Evolutionary conservation across 2,888 invertebrate species (phyloP), one percentile per base, ranked within the genome.

Genomic region (Junonia oenone): DNA sequence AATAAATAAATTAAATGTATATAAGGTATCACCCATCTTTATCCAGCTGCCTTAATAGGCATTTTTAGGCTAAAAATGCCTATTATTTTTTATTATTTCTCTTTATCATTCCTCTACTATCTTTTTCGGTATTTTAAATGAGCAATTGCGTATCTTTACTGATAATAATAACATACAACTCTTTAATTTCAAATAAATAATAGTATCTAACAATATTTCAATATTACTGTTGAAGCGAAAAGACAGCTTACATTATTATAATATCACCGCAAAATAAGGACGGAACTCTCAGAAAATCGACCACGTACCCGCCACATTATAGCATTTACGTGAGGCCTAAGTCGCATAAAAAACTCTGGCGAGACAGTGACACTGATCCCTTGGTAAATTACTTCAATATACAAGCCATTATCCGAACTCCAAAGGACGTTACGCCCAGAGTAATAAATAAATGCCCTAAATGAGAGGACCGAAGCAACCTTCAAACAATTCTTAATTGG

Each of bases 401-500:
- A 56, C 47, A 56, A 48, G 40, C 54, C 31, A 56, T 48, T 51
- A 45, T 38, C 37, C 45, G 35, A 51, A 51, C 29, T 56, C 29
- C 40, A 15, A 51, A 51, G 46, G 46, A 14, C 22, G 37, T 51
- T 26, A 17, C 26, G 43, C 33, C 17, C 17, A 26, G 26, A 40
- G 51, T 46, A 51, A 56, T 56, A 56, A 56, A 57, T 60, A 57
- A 60, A 58, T 49, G 49, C 29, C 13, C 52, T 22, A 52, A 52
- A 52, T 52, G 38, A 55, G 50, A 49, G 51, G 51, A 43, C 54
- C 51, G 51, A 43, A 49, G 51, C 29, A 52, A 52, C 45, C 57
- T 58, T 57, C 51, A 58, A 60, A 60, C 57, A 55, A 55, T 51
- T 55, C 57, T 60, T 60, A 60, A 60, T 58, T 60, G 55, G 55